Conservation (phyloP, 2,797 vertebrate species). For the Trachurus trachurus region DNA sequence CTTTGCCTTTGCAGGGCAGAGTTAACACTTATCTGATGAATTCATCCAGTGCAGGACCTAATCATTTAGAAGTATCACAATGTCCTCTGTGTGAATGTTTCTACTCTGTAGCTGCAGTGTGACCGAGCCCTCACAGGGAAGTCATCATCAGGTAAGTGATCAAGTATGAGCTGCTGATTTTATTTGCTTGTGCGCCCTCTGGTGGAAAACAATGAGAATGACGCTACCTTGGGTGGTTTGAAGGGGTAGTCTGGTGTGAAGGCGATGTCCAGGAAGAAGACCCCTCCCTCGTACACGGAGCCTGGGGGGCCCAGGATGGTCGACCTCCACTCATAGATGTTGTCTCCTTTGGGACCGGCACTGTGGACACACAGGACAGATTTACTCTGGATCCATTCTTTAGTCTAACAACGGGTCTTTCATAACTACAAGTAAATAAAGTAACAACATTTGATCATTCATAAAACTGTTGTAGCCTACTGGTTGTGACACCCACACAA, state of each 20-base stretch:
- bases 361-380: slow-evolving; percentile 69
- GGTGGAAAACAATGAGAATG: slow-evolving; percentile 14
- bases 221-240: slow-evolving; percentile 93
- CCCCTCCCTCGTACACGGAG: slow-evolving; percentile 96
- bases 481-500: too few species aligned
- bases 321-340: slow-evolving; percentile 97
- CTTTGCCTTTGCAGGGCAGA: too few species aligned
- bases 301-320: slow-evolving; percentile 96
- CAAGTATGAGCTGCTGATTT: neutral
- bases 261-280: slow-evolving; percentile 97
- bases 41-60: too few species aligned
- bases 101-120: neutral
- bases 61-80: too few species aligned
- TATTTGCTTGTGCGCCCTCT: slow-evolving; percentile 42
- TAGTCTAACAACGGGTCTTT: neutral
- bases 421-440: too few species aligned
- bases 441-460: too few species aligned
- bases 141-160: too few species aligned
- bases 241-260: slow-evolving; percentile 98
- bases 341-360: slow-evolving; percentile 96
- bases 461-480: too few species aligned
- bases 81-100: neutral
- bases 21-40: too few species aligned
- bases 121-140: too few species aligned
- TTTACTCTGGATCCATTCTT: neutral